Conservation (phyloP, 2,797 vertebrate genomes). For the Thalassophryne amazonica region DNA sequence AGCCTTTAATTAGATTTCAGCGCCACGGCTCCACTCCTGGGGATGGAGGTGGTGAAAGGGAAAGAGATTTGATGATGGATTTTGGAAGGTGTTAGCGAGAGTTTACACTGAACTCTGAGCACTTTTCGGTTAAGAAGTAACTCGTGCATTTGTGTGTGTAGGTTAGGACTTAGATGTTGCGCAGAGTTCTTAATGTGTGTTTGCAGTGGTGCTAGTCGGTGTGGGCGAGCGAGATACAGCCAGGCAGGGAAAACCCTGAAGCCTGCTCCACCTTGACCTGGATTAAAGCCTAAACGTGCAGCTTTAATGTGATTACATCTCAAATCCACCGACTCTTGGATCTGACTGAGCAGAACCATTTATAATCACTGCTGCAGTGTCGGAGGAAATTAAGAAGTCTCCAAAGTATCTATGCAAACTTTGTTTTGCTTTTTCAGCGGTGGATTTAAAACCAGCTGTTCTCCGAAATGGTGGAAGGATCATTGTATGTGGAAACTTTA, state of each 20-base stretch:
- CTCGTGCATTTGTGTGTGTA: slow-evolving; percentile 19
- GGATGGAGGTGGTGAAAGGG: slow-evolving; percentile 38
- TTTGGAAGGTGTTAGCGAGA: slow-evolving; percentile 2
- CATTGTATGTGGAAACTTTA: no score
- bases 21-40: slow-evolving; percentile 36
- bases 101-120: slow-evolving; percentile 7
- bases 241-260: slow-evolving; percentile 16
- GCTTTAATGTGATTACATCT: slow-evolving; percentile 36
- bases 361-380: slow-evolving; percentile 41
- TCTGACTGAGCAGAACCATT: slow-evolving; percentile 38
- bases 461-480: not conserved
- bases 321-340: slow-evolving; percentile 47
- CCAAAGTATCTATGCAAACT: slow-evolving; percentile 28
- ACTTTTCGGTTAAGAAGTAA: slow-evolving; percentile 20
- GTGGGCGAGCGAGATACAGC: slow-evolving; percentile 17
- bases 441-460: not conserved
- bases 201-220: not conserved
- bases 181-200: not conserved
- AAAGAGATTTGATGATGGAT: slow-evolving; percentile 44
- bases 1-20: slow-evolving; percentile 66
- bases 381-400: slow-evolving; percentile 29
- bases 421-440: slow-evolving; percentile 1
- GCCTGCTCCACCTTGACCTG: slow-evolving; percentile 20
- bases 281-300: slow-evolving; percentile 51
- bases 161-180: slow-evolving; percentile 8